These are phyloP conservation scores for Scomber scombrus DNA, from an alignment of 2,113 vertebrate species.

Conservation along the genomic window DNA sequence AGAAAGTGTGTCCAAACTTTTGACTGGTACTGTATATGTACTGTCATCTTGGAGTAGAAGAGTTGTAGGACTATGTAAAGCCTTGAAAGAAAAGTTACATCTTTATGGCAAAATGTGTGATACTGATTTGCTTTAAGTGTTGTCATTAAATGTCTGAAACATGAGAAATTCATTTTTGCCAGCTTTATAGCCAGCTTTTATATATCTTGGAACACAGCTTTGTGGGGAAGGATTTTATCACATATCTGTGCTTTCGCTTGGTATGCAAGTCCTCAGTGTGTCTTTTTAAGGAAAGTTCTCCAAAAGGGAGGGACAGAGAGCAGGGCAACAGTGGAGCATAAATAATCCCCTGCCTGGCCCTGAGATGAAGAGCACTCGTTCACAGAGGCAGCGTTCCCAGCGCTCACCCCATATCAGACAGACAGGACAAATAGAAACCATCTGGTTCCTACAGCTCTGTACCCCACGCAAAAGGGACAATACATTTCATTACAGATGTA, in stretches of 20 bases:
- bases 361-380: constrained; percentile 84
- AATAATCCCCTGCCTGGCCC: constrained; percentile 85
- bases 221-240: constrained; percentile 47
- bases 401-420: constrained; percentile 88
- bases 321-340: constrained; percentile 75
- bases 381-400: constrained; percentile 82
- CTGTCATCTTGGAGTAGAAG: constrained; percentile 17
- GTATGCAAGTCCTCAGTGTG: constrained; percentile 54
- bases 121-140: background rate
- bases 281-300: constrained; percentile 68
- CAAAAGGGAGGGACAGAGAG: constrained; percentile 57
- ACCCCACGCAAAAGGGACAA: constrained; percentile 81
- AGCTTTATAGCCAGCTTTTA: background rate
- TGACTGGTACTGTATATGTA: background rate
- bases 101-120: constrained; percentile 18
- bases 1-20: no score
- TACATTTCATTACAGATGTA: constrained; percentile 85
- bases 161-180: constrained; percentile 13
- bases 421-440: constrained; percentile 90
- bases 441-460: constrained; percentile 86
- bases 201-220: constrained; percentile 43
- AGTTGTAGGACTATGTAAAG: constrained; percentile 16
- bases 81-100: constrained; percentile 28
- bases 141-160: constrained; percentile 33
- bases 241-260: constrained; percentile 41